Conservation (phyloP, 2,888 invertebrate genomes). For the Epirrhoe alternata region DNA sequence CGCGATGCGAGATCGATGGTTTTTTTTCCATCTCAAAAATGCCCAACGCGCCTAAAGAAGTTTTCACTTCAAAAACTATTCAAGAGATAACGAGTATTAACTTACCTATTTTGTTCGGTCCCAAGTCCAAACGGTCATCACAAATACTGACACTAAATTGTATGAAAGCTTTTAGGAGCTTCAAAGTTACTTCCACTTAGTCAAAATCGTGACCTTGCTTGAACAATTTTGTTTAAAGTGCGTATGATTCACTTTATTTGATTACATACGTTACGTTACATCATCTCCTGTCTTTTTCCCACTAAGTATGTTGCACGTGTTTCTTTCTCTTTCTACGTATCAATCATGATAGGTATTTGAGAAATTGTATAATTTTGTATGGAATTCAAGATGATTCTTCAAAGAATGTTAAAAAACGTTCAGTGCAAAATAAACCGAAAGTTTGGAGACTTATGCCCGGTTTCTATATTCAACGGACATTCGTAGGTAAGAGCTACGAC, state of each 20-base stretch:
- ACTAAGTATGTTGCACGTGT: too few relatives aligned
- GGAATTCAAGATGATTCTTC: too few relatives aligned
- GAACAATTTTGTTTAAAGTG: conserved; percentile 56
- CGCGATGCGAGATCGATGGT: too few relatives aligned
- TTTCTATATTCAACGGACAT: too few relatives aligned
- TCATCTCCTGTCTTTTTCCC: too few relatives aligned
- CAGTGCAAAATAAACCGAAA: conserved; percentile 21
- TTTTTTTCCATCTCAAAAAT: too few relatives aligned
- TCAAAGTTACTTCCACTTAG: conserved; percentile 38
- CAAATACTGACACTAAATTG: background rate
- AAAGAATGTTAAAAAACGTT: conserved; percentile 24
- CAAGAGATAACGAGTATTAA: background rate
- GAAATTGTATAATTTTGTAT: background rate
- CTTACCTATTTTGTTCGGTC: background rate
- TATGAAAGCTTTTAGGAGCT: conserved; percentile 19
- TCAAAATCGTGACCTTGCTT: conserved; percentile 58
- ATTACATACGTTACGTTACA: background rate
- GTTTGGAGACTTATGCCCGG: too few relatives aligned
- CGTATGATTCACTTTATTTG: conserved; percentile 53
- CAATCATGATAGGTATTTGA: too few relatives aligned
- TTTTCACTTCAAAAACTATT: too few relatives aligned
- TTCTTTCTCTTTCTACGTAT: too few relatives aligned
- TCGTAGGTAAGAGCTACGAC: too few relatives aligned
- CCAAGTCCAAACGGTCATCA: background rate
- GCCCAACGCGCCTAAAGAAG: too few relatives aligned